Percentiles rank a stretch among this genome's conserved stretches.
Conservation (phyloP, 2,888 invertebrate species). For the Drosophila longiperda region DNA sequence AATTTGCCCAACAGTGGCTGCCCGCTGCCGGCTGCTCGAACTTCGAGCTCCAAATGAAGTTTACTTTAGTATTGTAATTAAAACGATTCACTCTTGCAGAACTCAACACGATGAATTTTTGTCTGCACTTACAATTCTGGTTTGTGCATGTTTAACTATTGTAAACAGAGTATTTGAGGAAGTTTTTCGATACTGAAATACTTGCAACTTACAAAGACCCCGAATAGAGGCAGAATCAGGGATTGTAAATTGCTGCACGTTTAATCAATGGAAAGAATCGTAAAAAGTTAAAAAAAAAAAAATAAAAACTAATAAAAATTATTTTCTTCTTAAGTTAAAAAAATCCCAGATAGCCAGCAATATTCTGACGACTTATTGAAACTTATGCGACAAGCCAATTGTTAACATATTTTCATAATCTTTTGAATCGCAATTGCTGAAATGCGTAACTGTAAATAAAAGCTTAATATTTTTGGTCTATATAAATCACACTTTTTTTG, state of each 20-base stretch:
- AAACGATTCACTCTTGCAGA: slow-evolving; percentile 47
- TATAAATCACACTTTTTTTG: background rate
- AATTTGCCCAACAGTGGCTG: slow-evolving; percentile 47
- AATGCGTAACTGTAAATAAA: background rate
- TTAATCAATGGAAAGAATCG: slow-evolving; percentile 13
- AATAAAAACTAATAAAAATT: slow-evolving; percentile 4
- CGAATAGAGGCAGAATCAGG: background rate
- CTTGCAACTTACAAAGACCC: slow-evolving; percentile 5
- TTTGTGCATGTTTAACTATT: background rate
- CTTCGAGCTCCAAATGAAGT: slow-evolving; percentile 16
- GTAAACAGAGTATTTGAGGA: slow-evolving; percentile 22
- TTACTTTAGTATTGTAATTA: slow-evolving; percentile 42
- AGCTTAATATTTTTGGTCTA: background rate
- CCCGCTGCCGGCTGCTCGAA: slow-evolving; percentile 36
- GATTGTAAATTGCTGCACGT: slow-evolving; percentile 1
- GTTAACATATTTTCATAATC: background rate
- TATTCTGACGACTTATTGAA: background rate
- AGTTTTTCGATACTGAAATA: slow-evolving; percentile 35
- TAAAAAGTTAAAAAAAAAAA: slow-evolving; percentile 16
- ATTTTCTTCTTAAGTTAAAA: background rate
- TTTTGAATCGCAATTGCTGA: background rate
- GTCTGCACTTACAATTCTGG: background rate
- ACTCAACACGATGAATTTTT: slow-evolving; percentile 27
- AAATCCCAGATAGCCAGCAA: background rate
- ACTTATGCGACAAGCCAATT: background rate